Evolutionary conservation across 2,797 vertebrate genomes (phyloP).

Genomic region (Urosaurus nigricauda): DNA sequence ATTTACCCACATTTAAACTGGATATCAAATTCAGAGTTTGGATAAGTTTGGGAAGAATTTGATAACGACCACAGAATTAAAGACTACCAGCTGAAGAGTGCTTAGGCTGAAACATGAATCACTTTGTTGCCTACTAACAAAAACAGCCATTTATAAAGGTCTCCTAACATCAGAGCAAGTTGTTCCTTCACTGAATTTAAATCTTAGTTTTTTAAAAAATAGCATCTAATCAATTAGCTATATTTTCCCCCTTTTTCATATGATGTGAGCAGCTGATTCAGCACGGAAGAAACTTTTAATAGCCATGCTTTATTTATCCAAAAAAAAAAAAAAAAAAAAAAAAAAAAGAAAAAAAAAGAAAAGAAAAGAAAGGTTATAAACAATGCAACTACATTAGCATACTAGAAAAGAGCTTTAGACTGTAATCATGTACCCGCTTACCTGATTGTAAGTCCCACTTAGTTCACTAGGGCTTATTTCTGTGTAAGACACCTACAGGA

Average conservation of each 20-base stretch:
- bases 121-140: background rate
- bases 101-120: background rate
- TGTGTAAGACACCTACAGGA: background rate
- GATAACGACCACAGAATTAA: slow-evolving; percentile 7
- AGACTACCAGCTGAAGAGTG: background rate
- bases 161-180: slow-evolving; percentile 35
- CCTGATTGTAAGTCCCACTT: background rate
- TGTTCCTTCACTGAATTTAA: slow-evolving; percentile 41
- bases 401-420: slow-evolving; percentile 60
- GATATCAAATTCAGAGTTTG: background rate
- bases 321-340: slow-evolving; percentile 43
- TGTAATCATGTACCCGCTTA: slow-evolving; percentile 4
- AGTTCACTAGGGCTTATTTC: background rate
- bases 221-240: slow-evolving; percentile 55
- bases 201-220: slow-evolving; percentile 27
- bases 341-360: slow-evolving; percentile 47
- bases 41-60: background rate
- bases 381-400: slow-evolving; percentile 53
- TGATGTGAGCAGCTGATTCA: slow-evolving; percentile 53
- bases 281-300: slow-evolving; percentile 47
- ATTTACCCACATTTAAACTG: background rate
- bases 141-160: background rate
- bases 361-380: slow-evolving; percentile 62
- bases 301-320: slow-evolving; percentile 53
- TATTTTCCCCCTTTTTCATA: slow-evolving; percentile 34